These are phyloP conservation scores for Ibycter americanus DNA, from an alignment of 2,797 vertebrate genomes.

Conservation along the genomic window DNA sequence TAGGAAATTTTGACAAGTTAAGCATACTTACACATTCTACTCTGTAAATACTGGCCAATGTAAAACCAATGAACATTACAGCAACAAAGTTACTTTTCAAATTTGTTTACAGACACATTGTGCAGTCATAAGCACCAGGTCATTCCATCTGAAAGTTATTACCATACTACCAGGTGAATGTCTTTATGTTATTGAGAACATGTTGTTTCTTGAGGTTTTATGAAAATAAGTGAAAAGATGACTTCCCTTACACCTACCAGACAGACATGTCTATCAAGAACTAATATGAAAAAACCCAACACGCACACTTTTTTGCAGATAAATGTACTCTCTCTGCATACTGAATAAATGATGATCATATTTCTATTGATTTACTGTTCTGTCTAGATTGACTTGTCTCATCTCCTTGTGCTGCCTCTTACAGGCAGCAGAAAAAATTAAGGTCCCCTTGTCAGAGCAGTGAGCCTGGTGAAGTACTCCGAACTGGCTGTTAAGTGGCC, in stretches of 20 bases:
- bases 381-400: neutral
- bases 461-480: neutral
- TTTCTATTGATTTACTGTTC: neutral
- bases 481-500: neutral
- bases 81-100: neutral
- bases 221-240: conserved; percentile 26
- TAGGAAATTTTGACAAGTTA: neutral
- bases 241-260: neutral
- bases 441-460: neutral
- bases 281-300: neutral
- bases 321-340: neutral
- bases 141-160: conserved; percentile 8
- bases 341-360: neutral
- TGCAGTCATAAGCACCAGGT: neutral
- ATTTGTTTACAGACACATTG: neutral
- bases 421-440: neutral
- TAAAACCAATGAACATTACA: neutral
- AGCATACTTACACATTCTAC: neutral
- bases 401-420: neutral
- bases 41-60: neutral
- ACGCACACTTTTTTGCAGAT: neutral
- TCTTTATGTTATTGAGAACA: neutral
- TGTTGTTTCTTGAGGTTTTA: conserved; percentile 31
- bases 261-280: neutral
- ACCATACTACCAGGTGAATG: neutral